A percentile compares a stretch with the other conserved stretches of the same genome.
These are phyloP conservation scores for Clepsis dumicolana DNA, from an alignment of 2,888 invertebrate species.

Conservation along the genomic window DNA sequence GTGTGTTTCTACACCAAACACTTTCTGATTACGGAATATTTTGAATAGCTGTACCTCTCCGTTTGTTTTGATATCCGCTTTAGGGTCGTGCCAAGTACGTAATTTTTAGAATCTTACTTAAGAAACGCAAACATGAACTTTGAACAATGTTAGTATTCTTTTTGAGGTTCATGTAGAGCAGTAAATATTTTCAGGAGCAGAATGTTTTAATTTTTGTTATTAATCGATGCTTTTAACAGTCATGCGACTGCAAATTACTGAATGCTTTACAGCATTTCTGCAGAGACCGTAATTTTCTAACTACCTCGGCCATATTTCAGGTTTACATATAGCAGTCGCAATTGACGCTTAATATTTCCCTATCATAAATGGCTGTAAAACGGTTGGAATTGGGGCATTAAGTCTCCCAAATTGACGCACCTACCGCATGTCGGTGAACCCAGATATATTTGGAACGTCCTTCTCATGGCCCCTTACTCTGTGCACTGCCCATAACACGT, in stretches of 20 bases:
- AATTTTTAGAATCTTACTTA: no score
- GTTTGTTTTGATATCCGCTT: no score
- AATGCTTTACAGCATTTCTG: background rate
- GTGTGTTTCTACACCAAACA: background rate
- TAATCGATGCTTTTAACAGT: background rate
- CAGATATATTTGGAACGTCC: conserved; percentile 44
- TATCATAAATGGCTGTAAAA: background rate
- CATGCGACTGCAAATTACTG: background rate
- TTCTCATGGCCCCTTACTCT: conserved; percentile 25
- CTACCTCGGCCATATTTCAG: background rate
- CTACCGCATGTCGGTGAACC: conserved; percentile 37
- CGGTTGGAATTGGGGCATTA: conserved; percentile 3
- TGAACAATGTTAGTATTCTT: no score
- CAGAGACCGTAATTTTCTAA: background rate
- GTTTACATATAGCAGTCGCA: background rate
- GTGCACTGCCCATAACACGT: conserved; percentile 9
- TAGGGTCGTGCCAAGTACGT: no score
- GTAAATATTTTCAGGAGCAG: no score
- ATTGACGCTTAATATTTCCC: conserved; percentile 8
- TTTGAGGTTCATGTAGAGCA: no score
- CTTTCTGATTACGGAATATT: no score
- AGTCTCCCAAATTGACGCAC: conserved; percentile 18
- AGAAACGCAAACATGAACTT: no score
- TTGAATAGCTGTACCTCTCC: no score
- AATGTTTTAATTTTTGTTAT: no score